phyloP scores from a whole-genome alignment of 2,113 vertebrate species.

The Ochotona curzoniae region DNA sequence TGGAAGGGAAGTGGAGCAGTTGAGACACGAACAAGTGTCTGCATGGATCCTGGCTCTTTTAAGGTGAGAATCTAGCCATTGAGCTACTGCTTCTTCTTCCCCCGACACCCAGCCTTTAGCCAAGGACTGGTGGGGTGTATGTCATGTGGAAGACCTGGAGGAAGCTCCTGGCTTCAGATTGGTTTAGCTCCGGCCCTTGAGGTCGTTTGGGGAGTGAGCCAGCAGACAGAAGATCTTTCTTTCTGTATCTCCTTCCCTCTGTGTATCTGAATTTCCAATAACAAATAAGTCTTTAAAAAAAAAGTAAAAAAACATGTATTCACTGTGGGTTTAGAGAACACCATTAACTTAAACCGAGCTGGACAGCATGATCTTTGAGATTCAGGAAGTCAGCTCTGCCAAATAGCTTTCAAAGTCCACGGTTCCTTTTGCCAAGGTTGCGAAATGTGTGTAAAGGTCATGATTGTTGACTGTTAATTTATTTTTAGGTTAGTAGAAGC shows the following conservation, averaged over 20 bases:
- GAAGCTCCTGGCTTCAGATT: too few relatives aligned
- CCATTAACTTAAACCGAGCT: slow-evolving; percentile 56
- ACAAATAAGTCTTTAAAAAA: too few relatives aligned
- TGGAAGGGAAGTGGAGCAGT: too few relatives aligned
- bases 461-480: background rate
- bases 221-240: too few relatives aligned
- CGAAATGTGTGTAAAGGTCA: slow-evolving; percentile 54
- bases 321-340: background rate
- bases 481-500: slow-evolving; percentile 6
- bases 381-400: background rate
- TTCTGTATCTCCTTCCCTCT: too few relatives aligned
- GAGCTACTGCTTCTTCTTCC: background rate
- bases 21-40: too few relatives aligned
- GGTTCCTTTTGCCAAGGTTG: slow-evolving; percentile 38
- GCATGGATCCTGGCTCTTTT: too few relatives aligned
- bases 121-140: background rate
- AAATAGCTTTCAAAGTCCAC: slow-evolving; percentile 55
- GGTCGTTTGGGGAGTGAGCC: too few relatives aligned
- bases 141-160: too few relatives aligned
- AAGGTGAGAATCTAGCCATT: too few relatives aligned
- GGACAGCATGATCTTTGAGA: slow-evolving; percentile 38
- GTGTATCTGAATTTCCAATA: too few relatives aligned
- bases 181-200: too few relatives aligned
- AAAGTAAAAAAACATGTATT: background rate
- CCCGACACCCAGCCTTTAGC: background rate